phyloP scores from a whole-genome alignment of 2,888 invertebrate genomes.

The Morinoia aosen region DNA sequence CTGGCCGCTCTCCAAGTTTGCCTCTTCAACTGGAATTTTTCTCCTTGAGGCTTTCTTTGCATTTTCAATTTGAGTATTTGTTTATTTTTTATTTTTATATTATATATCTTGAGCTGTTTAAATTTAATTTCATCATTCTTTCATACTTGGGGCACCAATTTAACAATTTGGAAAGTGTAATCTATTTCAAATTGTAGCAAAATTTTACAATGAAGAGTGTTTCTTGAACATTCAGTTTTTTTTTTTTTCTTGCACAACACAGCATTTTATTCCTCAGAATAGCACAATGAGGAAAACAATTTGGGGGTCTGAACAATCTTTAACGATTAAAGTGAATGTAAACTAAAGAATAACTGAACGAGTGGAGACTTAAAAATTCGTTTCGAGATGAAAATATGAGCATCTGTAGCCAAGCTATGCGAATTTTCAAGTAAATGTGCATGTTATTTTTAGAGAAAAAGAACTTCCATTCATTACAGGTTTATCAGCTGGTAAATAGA shows the following conservation, averaged over 20 bases:
- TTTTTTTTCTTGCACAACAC: background rate
- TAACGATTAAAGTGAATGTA: too few relatives aligned
- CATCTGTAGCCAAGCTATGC: too few relatives aligned
- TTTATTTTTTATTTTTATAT: background rate
- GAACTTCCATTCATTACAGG: background rate
- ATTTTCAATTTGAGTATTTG: background rate
- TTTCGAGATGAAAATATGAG: too few relatives aligned
- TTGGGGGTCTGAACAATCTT: too few relatives aligned
- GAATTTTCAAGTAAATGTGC: background rate
- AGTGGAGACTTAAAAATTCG: too few relatives aligned
- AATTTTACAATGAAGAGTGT: background rate
- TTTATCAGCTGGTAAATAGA: background rate
- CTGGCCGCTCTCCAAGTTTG: background rate
- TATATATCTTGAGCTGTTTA: background rate
- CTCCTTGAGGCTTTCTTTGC: background rate
- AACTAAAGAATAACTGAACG: too few relatives aligned
- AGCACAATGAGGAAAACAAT: too few relatives aligned
- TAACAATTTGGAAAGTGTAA: background rate
- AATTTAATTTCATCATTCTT: background rate
- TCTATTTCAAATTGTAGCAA: background rate
- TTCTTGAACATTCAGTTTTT: background rate
- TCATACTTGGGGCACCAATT: background rate
- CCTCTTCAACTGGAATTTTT: background rate
- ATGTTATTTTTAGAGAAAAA: background rate
- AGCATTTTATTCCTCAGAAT: too few relatives aligned